Evolutionary conservation across 2,888 invertebrate genomes (phyloP).

Genomic region (Cecidostiba fungosa): DNA sequence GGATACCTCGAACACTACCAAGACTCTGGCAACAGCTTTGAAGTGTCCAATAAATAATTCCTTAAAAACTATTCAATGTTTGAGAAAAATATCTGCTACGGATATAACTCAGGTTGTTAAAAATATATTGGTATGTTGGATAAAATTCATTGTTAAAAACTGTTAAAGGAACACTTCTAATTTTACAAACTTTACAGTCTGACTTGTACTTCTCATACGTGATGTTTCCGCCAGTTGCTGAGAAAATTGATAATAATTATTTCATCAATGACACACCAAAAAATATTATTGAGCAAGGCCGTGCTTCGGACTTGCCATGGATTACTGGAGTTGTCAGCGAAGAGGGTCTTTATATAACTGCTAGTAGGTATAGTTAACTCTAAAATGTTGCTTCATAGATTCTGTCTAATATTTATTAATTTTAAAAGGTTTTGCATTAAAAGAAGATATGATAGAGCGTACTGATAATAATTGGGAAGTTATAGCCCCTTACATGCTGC

Average conservation of each 20-base stretch:
- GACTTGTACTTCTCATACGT: background rate
- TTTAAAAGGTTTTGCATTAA: background rate
- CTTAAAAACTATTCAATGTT: background rate
- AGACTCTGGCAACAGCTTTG: background rate
- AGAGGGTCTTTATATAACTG: background rate
- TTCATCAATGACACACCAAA: background rate
- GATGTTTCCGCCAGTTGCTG: slow-evolving; percentile 2
- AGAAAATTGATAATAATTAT: background rate
- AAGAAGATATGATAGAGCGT: background rate
- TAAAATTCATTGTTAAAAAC: background rate
- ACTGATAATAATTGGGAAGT: background rate
- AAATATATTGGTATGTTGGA: background rate
- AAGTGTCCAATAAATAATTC: background rate
- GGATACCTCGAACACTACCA: background rate
- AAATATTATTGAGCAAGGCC: background rate
- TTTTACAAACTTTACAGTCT: background rate
- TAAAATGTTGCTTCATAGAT: too few relatives aligned
- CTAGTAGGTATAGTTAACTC: background rate
- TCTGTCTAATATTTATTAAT: background rate
- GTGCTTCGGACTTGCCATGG: background rate
- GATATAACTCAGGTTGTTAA: background rate
- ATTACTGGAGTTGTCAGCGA: background rate
- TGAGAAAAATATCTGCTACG: background rate
- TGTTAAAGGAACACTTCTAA: too few relatives aligned
- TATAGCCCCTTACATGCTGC: background rate